phyloP scores from a whole-genome alignment of 2,113 vertebrate genomes.

The Rhinoderma darwinii region DNA sequence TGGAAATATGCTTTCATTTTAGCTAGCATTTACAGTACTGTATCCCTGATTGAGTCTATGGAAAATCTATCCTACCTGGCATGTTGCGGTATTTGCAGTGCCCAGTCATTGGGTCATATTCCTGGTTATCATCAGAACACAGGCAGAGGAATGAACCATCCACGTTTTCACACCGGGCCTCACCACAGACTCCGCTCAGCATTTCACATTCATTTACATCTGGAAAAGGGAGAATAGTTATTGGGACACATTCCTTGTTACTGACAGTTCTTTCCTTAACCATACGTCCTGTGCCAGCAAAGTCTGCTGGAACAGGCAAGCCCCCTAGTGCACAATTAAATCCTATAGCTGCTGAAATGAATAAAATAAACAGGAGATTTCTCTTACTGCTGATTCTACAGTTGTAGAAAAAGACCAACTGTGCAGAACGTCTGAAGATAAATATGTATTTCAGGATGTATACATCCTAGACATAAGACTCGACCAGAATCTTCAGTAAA shows the following conservation, averaged over 20 bases:
- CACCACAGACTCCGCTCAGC: conserved; percentile 89
- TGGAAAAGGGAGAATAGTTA: conserved; percentile 69
- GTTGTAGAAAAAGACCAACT: conserved; percentile 17
- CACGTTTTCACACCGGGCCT: conserved; percentile 90
- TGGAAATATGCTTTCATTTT: conserved; percentile 7
- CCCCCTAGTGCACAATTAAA: conserved; percentile 58
- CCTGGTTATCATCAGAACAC: conserved; percentile 84
- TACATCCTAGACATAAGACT: not conserved
- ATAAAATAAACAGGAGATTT: conserved; percentile 51
- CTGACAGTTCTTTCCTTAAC: conserved; percentile 59
- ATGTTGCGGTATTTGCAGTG: conserved; percentile 79
- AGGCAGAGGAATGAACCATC: conserved; percentile 90
- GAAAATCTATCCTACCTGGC: conserved; percentile 73
- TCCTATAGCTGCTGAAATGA: conserved; percentile 51
- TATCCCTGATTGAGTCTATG: not conserved
- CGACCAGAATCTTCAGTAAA: not conserved
- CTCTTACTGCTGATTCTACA: not conserved
- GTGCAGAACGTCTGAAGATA: not conserved
- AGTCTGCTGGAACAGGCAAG: conserved; percentile 55
- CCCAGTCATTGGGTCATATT: conserved; percentile 87
- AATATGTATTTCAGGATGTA: not conserved
- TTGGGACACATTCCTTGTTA: conserved; percentile 52
- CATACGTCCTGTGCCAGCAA: conserved; percentile 49
- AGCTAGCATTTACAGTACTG: not conserved
- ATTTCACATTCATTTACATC: conserved; percentile 96